Evolutionary conservation across 2,888 invertebrate species (phyloP).

Genomic region (Ormyrus pomaceus): DNA sequence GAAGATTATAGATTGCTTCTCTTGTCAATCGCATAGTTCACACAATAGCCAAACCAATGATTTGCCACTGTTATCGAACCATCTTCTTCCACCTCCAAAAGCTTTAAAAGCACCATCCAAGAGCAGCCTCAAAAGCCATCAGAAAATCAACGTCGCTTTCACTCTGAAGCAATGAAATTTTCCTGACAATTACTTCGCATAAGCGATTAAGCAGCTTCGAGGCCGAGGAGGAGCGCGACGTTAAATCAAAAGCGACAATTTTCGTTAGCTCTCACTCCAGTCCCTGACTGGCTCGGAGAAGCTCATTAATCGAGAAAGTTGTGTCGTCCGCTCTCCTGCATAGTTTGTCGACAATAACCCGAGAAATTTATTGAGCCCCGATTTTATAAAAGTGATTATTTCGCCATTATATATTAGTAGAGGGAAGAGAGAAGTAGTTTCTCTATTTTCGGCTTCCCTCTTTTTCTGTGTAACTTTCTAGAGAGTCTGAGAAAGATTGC

Average conservation of each 20-base stretch:
- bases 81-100: too few species aligned
- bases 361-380: constrained; percentile 46
- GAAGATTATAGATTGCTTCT: too few species aligned
- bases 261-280: not conserved
- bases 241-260: constrained; percentile 42
- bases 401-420: constrained; percentile 40
- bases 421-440: not conserved
- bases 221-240: not conserved
- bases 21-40: too few species aligned
- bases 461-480: constrained; percentile 18
- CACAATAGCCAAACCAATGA: too few species aligned
- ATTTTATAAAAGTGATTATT: constrained; percentile 50
- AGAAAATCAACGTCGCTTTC: too few species aligned
- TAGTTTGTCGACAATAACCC: constrained; percentile 35
- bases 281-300: not conserved
- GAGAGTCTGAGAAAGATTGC: constrained; percentile 23
- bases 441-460: not conserved
- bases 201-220: constrained; percentile 17
- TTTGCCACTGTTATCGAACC: too few species aligned
- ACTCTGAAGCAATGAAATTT: constrained; percentile 1
- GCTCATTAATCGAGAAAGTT: constrained; percentile 50
- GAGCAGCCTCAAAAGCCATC: not conserved
- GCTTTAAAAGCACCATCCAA: not conserved
- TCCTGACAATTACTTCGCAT: constrained; percentile 13
- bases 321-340: not conserved